Base-by-base conservation (phyloP, 2,113 vertebrate species). In the Daubentonia madagascariensis region DNA sequence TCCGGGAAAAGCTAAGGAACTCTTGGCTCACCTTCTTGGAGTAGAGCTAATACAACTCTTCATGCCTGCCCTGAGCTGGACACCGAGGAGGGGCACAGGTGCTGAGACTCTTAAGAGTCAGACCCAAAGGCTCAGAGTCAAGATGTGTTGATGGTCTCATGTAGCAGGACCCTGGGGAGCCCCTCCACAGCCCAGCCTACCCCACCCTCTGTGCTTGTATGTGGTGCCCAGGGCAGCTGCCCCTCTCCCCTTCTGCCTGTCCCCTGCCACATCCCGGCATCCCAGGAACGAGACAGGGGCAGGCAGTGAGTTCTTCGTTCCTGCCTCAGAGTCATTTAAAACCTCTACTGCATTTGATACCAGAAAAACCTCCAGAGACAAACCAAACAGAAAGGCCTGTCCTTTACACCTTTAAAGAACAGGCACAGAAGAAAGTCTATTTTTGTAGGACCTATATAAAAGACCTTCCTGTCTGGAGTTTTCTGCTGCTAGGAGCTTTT, bases 381-480 rank as follows among this genome's bases (percentile, higher is more conserved):
- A 75, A 11, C 68, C 52, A 65, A 37, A 61, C 30, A 13, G 45
- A 79, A 45, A 85, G 76, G 23, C 37, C 67, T 25, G 48, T 45
- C 75, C 59, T 85, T 76, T 4, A 30, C 70, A 32, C 25, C 57
- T 40, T 16, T 48, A 80, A 94, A 40, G 32, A 30, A 25, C 80
- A 68, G 65, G 80, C 52, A 86, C 30, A 9, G 57, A 89, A 32
- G 50, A 32, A 2, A 75, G n/a, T 96, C 93, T 50, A 45, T 73
- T 91, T 95, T 80, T 96, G 1, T 84, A 54, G 95, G 76, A 91
- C 80, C 73, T 87, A 12, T 91, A 45, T 32, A 57, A 93, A 93
- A 92, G 32, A 30, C 25, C 6, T 48, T 96, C 14, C 92, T 43
- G 18, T 54, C 59, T 30, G 0, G 48, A 25, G 50, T 67, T 28